Conservation (phyloP, 2,888 invertebrate genomes). For the Dermolepida albohirtum region DNA sequence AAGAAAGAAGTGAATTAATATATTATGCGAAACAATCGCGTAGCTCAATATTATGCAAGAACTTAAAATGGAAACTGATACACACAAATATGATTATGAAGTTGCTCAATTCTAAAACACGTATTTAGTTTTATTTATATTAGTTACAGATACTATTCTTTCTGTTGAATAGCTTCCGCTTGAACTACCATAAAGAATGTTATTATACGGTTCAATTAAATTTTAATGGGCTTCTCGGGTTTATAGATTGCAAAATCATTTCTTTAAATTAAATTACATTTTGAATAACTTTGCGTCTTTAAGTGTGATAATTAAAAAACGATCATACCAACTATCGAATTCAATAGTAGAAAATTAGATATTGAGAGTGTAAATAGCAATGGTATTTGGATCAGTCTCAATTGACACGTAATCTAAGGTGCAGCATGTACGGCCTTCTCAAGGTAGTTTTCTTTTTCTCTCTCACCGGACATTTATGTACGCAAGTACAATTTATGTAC, state of each 20-base stretch:
- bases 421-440: slow-evolving; percentile 49
- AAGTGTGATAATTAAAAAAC: slow-evolving; percentile 21
- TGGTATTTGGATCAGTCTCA: slow-evolving; percentile 32
- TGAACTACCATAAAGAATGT: too few species aligned
- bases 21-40: too few species aligned
- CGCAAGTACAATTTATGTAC: too few species aligned
- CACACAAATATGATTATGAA: too few species aligned
- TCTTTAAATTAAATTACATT: slow-evolving; percentile 20
- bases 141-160: too few species aligned
- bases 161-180: too few species aligned
- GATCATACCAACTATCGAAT: slow-evolving; percentile 5
- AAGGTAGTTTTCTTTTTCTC: slow-evolving; percentile 48
- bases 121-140: too few species aligned
- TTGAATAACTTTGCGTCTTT: slow-evolving; percentile 15
- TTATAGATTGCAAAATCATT: slow-evolving; percentile 9
- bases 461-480: slow-evolving; percentile 46
- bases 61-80: too few species aligned
- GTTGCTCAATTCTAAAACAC: too few species aligned
- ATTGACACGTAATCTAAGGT: slow-evolving; percentile 34
- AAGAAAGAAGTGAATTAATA: too few species aligned
- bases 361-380: slow-evolving; percentile 16
- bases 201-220: slow-evolving; percentile 7
- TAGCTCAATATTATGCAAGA: too few species aligned
- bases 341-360: slow-evolving; percentile 24
- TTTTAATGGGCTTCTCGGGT: not conserved